These are phyloP conservation scores for Notocelia uddmanniana DNA, from an alignment of 2,888 invertebrate genomes.

Conservation along the genomic window DNA sequence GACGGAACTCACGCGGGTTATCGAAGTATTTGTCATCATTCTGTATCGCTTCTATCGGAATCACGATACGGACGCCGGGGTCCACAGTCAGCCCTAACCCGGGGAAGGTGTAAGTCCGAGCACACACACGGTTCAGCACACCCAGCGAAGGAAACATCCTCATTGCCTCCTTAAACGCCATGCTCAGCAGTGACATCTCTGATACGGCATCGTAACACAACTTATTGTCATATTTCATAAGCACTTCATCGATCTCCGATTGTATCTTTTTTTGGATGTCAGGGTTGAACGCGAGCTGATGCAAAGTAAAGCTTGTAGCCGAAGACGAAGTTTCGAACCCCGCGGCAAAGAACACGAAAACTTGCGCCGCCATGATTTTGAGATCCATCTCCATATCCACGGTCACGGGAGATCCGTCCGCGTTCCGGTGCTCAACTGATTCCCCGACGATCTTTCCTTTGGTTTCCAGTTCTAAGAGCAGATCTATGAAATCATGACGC, in stretches of 20 bases:
- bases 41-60: conserved; percentile 47
- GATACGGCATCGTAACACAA: conserved; percentile 48
- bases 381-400: conserved; percentile 50
- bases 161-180: conserved; percentile 48
- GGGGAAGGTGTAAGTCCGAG: conserved; percentile 45
- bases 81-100: conserved; percentile 44
- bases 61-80: conserved; percentile 44
- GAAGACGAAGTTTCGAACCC: conserved; percentile 59
- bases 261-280: conserved; percentile 54
- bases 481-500: conserved; percentile 58
- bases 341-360: conserved; percentile 55
- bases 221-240: conserved; percentile 44
- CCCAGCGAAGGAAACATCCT: conserved; percentile 49
- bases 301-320: conserved; percentile 57
- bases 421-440: conserved; percentile 49
- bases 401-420: conserved; percentile 49
- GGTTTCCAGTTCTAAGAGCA: conserved; percentile 54
- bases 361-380: conserved; percentile 53
- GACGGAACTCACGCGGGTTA: conserved; percentile 46
- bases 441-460: conserved; percentile 51
- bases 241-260: conserved; percentile 53
- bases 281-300: conserved; percentile 56
- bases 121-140: conserved; percentile 43
- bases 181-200: conserved; percentile 44
- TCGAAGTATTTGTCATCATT: conserved; percentile 48